Evolutionary conservation across 2,113 vertebrate genomes (phyloP).

Genomic region (Callaeas wilsoni): DNA sequence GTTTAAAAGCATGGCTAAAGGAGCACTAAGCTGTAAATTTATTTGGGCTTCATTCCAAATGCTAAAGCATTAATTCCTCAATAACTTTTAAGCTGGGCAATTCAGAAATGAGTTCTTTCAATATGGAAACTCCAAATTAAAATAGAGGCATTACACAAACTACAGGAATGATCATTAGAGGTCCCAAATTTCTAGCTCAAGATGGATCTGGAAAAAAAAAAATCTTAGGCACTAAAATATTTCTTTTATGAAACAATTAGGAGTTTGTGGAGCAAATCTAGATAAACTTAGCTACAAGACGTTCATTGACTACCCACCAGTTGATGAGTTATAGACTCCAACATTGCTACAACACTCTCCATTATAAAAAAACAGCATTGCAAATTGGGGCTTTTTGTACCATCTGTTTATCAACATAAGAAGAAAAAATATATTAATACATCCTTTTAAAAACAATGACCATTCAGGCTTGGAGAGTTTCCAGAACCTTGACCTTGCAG

Average conservation of each 20-base stretch:
- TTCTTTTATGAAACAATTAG: background rate
- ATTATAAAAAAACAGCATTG: background rate
- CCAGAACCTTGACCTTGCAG: background rate
- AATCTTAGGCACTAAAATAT: background rate
- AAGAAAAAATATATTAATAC: background rate
- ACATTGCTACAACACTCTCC: background rate
- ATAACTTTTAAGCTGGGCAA: background rate
- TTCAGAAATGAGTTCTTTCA: background rate
- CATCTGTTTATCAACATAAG: background rate
- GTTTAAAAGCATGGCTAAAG: background rate
- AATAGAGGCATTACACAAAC: rapidly evolving
- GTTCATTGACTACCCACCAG: background rate
- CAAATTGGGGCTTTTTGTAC: background rate
- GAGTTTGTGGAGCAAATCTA: background rate
- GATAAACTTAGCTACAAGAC: background rate
- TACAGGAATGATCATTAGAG: background rate
- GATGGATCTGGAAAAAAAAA: background rate
- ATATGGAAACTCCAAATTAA: background rate
- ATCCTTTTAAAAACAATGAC: background rate
- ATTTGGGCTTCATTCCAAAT: background rate
- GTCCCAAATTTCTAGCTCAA: background rate
- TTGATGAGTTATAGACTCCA: background rate
- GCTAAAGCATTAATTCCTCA: background rate
- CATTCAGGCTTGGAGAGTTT: background rate
- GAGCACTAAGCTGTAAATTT: background rate